Evolutionary conservation across 1,140 invertebrate genomes (phyloP).

Genomic region (Drosophila watanabei): DNA sequence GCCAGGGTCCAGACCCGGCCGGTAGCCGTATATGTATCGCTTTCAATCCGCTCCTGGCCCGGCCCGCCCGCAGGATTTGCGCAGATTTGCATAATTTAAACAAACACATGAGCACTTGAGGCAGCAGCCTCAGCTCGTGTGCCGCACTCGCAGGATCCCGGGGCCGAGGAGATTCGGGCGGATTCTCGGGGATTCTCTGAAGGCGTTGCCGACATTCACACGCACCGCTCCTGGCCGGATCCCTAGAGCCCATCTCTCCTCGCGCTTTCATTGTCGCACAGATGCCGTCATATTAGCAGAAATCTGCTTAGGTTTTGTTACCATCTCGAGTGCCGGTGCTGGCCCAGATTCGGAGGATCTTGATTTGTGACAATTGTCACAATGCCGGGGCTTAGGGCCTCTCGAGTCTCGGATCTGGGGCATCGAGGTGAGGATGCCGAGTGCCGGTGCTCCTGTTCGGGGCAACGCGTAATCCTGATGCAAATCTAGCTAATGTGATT

Average conservation of each 20-base stretch:
- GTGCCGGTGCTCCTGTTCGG: conserved; percentile 35
- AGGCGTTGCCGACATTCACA: conserved; percentile 72
- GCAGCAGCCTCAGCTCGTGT: conserved; percentile 50
- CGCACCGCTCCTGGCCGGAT: conserved; percentile 36
- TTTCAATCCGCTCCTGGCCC: conserved; percentile 26
- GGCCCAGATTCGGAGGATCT: conserved; percentile 60
- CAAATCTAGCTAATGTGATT: conserved; percentile 80
- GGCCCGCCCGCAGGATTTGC: conserved; percentile 72
- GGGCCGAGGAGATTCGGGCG: conserved; percentile 15
- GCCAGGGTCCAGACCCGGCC: conserved; percentile 15
- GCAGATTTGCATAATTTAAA: conserved; percentile 79
- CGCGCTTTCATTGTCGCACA: conserved; percentile 56
- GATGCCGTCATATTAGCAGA: conserved; percentile 82
- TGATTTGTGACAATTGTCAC: conserved; percentile 76
- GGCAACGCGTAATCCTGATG: conserved; percentile 69
- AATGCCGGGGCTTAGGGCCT: conserved; percentile 47
- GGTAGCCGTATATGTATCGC: conserved; percentile 43
- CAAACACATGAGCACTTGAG: conserved; percentile 69
- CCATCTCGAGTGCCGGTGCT: conserved; percentile 60
- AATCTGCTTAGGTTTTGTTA: conserved; percentile 79
- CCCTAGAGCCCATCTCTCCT: conserved; percentile 17
- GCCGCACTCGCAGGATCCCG: conserved; percentile 44
- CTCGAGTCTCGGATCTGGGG: conserved; percentile 15
- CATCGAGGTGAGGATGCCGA: conserved; percentile 35
- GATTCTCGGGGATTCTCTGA: conserved; percentile 45